A percentile compares a stretch with the other conserved stretches of the same genome.
These are phyloP conservation scores for Cephalopterus ornatus DNA, from an alignment of 2,113 vertebrate species.

Conservation along the genomic window DNA sequence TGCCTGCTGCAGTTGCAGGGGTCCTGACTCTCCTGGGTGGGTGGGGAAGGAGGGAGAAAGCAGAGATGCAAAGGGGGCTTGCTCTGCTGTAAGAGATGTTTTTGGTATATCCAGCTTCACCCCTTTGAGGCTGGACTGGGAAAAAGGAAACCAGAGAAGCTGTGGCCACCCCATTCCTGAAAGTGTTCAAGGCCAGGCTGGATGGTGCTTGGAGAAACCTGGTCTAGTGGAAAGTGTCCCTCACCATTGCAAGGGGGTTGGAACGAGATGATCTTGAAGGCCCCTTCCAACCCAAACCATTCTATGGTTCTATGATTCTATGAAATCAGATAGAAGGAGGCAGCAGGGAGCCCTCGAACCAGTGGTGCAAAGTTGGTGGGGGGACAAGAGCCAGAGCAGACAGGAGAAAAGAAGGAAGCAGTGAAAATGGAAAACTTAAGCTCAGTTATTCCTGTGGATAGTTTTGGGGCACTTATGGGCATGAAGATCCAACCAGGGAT, in stretches of 20 bases:
- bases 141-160: background rate
- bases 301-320: background rate
- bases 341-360: background rate
- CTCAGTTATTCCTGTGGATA: background rate
- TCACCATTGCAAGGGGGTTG: background rate
- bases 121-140: background rate
- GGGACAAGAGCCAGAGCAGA: background rate
- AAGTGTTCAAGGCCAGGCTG: background rate
- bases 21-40: background rate
- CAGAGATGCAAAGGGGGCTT: background rate
- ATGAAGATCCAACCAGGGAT: background rate
- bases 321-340: background rate
- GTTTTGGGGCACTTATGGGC: background rate
- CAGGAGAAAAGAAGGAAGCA: background rate
- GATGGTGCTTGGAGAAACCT: background rate
- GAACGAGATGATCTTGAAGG: background rate
- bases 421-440: background rate
- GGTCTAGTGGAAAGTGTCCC: background rate
- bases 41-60: background rate
- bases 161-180: background rate
- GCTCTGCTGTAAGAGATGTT: background rate
- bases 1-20: background rate
- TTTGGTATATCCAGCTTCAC: background rate
- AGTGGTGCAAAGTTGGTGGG: background rate
- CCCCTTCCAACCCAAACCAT: background rate